phyloP scores from a whole-genome alignment of 2,888 invertebrate species.

The Smittia aterrima region DNA sequence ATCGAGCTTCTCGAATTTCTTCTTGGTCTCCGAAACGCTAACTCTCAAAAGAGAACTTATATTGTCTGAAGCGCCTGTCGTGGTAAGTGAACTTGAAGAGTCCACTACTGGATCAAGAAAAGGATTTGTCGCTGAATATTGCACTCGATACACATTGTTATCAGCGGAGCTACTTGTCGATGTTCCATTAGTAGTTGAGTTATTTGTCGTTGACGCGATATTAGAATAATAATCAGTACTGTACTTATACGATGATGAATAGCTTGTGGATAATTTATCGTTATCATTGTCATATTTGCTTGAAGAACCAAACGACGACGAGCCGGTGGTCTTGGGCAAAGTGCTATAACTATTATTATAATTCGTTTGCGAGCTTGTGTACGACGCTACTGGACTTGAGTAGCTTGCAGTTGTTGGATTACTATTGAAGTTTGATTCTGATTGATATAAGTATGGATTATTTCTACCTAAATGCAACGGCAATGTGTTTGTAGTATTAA shows the following conservation, averaged over 20 bases:
- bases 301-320: not conserved
- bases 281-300: constrained; percentile 29
- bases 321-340: constrained; percentile 49
- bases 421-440: constrained; percentile 50
- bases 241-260: constrained; percentile 30
- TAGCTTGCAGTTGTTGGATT: constrained; percentile 22
- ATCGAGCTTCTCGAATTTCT: constrained; percentile 38
- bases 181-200: constrained; percentile 46
- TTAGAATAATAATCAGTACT: constrained; percentile 44
- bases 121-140: constrained; percentile 55
- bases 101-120: constrained; percentile 50
- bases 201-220: constrained; percentile 43
- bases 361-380: constrained; percentile 45
- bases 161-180: constrained; percentile 26
- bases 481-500: constrained; percentile 45
- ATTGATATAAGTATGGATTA: constrained; percentile 46
- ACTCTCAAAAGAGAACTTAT: constrained; percentile 13
- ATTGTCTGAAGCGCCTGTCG: constrained; percentile 27
- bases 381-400: not conserved
- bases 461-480: constrained; percentile 46
- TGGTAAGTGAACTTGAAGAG: not conserved
- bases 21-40: constrained; percentile 24
- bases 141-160: constrained; percentile 49
- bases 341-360: constrained; percentile 52
- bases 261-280: constrained; percentile 7